Conservation (phyloP, 23 tunicate genomes). For the Oikopleura albicans region DNA sequence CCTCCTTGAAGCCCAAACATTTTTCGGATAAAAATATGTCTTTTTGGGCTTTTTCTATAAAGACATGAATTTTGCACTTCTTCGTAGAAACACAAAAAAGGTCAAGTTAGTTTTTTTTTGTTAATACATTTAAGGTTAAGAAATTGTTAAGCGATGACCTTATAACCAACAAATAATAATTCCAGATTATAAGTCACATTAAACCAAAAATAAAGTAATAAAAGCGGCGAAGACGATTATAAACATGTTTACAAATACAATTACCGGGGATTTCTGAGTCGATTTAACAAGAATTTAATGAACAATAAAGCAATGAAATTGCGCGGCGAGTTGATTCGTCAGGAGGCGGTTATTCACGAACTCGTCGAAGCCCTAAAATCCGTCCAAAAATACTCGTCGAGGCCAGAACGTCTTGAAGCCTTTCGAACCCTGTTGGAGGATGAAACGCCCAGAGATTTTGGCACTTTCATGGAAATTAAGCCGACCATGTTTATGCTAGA, state of each 20-base stretch:
- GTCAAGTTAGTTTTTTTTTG: no score
- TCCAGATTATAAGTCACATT: no score
- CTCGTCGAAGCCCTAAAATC: background rate
- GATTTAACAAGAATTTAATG: background rate
- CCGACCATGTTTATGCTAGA: background rate
- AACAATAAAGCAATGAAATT: background rate
- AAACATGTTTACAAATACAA: background rate
- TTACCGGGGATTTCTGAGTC: background rate
- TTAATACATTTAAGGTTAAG: no score
- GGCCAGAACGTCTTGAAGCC: background rate
- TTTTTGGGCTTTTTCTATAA: no score
- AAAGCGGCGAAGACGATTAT: background rate
- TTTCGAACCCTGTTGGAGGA: background rate
- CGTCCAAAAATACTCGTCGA: background rate
- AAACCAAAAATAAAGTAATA: no score
- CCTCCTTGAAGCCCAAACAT: no score
- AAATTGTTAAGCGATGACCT: no score
- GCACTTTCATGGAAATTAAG: background rate
- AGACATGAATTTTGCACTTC: no score
- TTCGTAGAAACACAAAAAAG: no score
- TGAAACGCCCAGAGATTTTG: background rate
- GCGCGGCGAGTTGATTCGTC: background rate
- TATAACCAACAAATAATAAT: no score
- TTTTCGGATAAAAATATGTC: no score
- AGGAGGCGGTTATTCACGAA: background rate